These are phyloP conservation scores for Dicaeum eximium DNA, from an alignment of 2,113 vertebrate genomes.

Conservation along the genomic window DNA sequence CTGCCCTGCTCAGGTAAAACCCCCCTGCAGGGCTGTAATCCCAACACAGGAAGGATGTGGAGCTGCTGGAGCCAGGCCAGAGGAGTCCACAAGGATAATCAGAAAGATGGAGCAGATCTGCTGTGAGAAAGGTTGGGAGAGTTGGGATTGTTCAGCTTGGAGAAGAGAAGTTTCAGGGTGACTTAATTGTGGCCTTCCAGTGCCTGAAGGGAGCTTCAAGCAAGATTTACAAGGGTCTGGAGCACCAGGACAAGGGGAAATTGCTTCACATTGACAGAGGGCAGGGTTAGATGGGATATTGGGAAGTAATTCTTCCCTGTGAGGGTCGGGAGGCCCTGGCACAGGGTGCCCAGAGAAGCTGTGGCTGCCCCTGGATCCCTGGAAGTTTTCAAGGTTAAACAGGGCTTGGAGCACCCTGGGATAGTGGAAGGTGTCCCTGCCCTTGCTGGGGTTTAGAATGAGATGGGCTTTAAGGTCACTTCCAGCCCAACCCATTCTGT, in stretches of 20 bases:
- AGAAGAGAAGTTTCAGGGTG: not conserved
- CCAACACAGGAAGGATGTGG: not conserved
- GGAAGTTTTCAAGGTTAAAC: not conserved
- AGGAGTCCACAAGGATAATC: not conserved
- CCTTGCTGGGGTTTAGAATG: not conserved
- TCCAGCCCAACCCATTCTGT: not conserved
- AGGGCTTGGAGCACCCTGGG: not conserved
- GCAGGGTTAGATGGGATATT: not conserved
- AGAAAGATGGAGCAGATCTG: not conserved
- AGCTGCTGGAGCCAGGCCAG: not conserved
- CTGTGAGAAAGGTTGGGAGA: not conserved
- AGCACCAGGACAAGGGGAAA: not conserved
- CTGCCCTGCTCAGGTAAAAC: not conserved
- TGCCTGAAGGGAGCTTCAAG: not conserved
- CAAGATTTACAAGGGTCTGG: not conserved
- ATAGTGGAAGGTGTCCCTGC: not conserved
- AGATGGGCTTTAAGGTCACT: not conserved
- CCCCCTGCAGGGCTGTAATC: not conserved
- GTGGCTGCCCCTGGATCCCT: not conserved
- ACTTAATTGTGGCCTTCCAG: not conserved
- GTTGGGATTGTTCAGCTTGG: not conserved
- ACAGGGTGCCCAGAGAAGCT: not conserved
- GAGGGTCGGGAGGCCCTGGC: not conserved
- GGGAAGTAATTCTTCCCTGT: rapidly evolving
- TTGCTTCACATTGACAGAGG: not conserved